Evolutionary conservation across 30 jellyfish, hydroid and myxozoan species (phyloP).

Genomic region (Hydractinia echinata): DNA sequence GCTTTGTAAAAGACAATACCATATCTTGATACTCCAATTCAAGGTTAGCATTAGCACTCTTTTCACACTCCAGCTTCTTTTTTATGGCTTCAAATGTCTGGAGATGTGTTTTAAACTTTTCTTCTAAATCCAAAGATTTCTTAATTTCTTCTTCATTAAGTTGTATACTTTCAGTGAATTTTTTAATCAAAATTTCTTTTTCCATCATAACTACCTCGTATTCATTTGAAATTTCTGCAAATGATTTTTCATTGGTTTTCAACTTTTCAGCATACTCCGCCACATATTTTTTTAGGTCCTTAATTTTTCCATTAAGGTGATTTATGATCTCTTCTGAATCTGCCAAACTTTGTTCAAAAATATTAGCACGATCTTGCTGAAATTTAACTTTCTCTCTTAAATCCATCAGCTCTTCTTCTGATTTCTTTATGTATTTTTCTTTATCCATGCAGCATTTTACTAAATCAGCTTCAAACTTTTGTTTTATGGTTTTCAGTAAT

Average conservation of each 20-base stretch:
- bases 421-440: neutral
- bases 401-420: conserved; percentile 4
- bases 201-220: neutral
- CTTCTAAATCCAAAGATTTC: neutral
- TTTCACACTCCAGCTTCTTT: neutral
- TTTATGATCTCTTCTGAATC: conserved; percentile 7
- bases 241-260: neutral
- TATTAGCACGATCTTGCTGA: neutral
- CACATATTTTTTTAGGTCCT: neutral
- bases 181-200: neutral
- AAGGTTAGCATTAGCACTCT: neutral
- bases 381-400: neutral
- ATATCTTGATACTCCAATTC: neutral
- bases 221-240: neutral
- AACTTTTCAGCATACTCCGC: neutral
- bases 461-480: conserved; percentile 1
- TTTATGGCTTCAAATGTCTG: neutral
- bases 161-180: neutral
- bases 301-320: conserved; percentile 8
- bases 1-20: neutral
- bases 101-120: neutral
- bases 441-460: neutral
- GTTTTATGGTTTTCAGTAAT: conserved; percentile 33
- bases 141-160: conserved; percentile 1
- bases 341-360: neutral